These are phyloP conservation scores for Heliconius hermathena DNA, from an alignment of 1,140 invertebrate genomes.

Conservation along the genomic window DNA sequence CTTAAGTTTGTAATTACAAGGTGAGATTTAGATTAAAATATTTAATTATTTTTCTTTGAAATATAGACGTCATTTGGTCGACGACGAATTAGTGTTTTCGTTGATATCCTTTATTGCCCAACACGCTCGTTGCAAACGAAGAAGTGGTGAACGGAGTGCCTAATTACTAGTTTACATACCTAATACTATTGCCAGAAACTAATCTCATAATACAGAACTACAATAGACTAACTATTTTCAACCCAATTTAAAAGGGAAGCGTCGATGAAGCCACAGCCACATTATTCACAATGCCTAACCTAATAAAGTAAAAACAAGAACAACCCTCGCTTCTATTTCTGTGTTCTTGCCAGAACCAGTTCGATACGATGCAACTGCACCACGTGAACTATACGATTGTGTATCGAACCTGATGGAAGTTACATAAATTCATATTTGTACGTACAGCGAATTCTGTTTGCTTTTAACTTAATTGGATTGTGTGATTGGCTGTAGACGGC, in stretches of 20 bases:
- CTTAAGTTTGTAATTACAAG: too few relatives aligned
- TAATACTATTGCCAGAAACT: background rate
- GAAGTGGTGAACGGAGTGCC: too few relatives aligned
- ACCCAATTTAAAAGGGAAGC: background rate
- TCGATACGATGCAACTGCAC: conserved; percentile 16
- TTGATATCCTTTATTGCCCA: too few relatives aligned
- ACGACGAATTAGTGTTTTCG: too few relatives aligned
- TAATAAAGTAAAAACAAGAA: background rate
- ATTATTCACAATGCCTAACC: background rate
- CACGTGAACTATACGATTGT: conserved; percentile 40
- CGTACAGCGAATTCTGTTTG: conserved; percentile 44
- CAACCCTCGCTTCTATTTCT: background rate
- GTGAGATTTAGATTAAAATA: too few relatives aligned
- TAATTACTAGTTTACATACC: background rate
- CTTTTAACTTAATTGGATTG: conserved; percentile 67
- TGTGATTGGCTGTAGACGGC: conserved; percentile 48
- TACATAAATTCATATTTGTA: conserved; percentile 54
- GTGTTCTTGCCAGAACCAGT: background rate
- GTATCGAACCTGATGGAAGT: conserved; percentile 47
- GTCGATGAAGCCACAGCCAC: background rate
- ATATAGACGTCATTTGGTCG: too few relatives aligned
- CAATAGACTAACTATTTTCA: background rate
- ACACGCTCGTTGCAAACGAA: too few relatives aligned
- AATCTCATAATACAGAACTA: background rate
- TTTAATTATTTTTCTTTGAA: too few relatives aligned